These are phyloP conservation scores for Hassar affinis DNA, from an alignment of 2,113 vertebrate genomes.

Conservation along the genomic window DNA sequence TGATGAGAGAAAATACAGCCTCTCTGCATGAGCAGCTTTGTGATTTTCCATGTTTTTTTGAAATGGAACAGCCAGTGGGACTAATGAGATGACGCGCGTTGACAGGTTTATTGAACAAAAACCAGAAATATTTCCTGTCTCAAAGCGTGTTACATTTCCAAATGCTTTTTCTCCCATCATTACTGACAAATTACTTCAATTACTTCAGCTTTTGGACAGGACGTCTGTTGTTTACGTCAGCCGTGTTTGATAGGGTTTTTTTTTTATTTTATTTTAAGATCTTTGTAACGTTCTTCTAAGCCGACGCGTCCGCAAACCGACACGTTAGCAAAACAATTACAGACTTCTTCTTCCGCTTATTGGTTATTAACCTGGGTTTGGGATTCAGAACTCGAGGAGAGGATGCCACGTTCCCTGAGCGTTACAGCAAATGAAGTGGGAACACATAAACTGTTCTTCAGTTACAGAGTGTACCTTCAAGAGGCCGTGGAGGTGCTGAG, in stretches of 20 bases:
- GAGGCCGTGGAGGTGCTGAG: conserved; percentile 25
- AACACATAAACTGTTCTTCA: conserved; percentile 7
- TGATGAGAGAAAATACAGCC: conserved; percentile 22
- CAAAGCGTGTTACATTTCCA: conserved; percentile 3
- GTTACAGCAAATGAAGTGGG: conserved; percentile 23
- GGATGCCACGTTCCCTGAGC: neutral
- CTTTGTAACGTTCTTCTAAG: neutral
- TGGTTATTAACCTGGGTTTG: conserved; percentile 1
- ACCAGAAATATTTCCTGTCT: conserved; percentile 28
- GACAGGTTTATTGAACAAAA: conserved; percentile 37
- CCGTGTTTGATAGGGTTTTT: neutral
- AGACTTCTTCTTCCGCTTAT: neutral
- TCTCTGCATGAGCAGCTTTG: conserved; percentile 32
- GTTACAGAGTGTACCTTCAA: conserved; percentile 32
- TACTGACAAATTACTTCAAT: conserved; percentile 29
- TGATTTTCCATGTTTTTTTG: conserved; percentile 35
- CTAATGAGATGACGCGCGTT: conserved; percentile 40
- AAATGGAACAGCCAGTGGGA: conserved; percentile 34
- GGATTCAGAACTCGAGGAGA: neutral
- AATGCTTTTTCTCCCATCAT: conserved; percentile 23
- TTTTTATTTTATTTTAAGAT: neutral
- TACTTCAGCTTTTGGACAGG: conserved; percentile 7
- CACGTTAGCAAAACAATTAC: neutral
- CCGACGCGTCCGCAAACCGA: neutral
- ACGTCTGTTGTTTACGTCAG: neutral